Base-by-base conservation (phyloP, 1,140 invertebrate species). In the Aphelinus atriplicis region DNA sequence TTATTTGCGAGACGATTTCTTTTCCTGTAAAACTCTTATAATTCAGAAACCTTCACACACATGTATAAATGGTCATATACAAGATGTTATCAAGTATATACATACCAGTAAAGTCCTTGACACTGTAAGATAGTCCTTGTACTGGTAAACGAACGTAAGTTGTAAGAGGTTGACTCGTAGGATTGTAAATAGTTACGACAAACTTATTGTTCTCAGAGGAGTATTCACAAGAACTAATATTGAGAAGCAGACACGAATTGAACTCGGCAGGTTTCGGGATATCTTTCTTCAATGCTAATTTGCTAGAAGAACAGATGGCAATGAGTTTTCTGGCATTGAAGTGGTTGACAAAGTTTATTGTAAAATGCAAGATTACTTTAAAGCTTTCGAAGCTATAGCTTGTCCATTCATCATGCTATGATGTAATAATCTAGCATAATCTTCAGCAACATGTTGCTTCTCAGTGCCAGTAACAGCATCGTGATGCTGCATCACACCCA, bases 401-500 rank as follows among this genome's bases (percentile, higher is more conserved):
- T 53, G 53, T 9, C 73, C 76, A 43, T 77, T 71, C 1, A 2
- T 61, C 3, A 78, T 46, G 45, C 72, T 77, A 2, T 57, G 83
- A 9, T 89, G 82, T 6, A 97, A 84, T 77, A 93, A 88, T 77
- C 92, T 87, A 0, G 90, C 92, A 84, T 99, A 99, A 86, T 99
- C 97, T 7, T 91, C 80, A 0, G 95, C 93, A 1, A 98, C 96
- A 66, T 94, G 91, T 86, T 98, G 93, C 81, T 97, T 97, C 81
- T 96, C 96, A 0, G 97, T 98, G n/a, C 97, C 96, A 0, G 94
- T 94, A 1, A 95, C 90, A 1, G 94, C 94, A 83, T 95, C 97
- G 81, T 99, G 97, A 87, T 98, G 97, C 82, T 98, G 97, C 90
- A 95, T 93, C 0, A 97, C 89, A 43, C 94, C 96, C 89, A 94